These are phyloP conservation scores for Nomia melanderi DNA, from an alignment of 1,140 invertebrate genomes.

Conservation along the genomic window DNA sequence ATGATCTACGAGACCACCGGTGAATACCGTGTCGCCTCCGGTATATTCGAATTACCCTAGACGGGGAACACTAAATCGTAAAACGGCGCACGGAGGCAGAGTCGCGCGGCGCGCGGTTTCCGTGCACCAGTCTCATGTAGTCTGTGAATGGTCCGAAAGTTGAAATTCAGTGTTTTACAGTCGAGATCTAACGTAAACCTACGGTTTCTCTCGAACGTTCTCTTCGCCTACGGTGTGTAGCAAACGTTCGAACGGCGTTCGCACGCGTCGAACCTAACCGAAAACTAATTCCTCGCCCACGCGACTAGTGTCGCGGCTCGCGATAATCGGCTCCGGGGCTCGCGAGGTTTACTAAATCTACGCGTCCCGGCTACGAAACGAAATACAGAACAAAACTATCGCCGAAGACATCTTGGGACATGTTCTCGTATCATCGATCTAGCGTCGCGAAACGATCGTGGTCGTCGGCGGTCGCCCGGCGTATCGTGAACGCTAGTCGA, in stretches of 20 bases:
- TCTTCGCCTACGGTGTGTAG: conserved; percentile 11
- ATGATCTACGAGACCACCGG: conserved; percentile 17
- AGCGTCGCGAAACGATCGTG: conserved; percentile 11
- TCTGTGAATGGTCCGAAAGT: conserved; percentile 53
- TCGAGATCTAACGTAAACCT: conserved; percentile 41
- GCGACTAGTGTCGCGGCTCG: not conserved
- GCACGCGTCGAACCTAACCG: conserved; percentile 18
- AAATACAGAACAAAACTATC: conserved; percentile 5
- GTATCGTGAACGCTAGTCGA: not conserved
- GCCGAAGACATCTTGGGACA: not conserved
- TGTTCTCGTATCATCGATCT: not conserved
- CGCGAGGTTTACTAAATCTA: conserved; percentile 28
- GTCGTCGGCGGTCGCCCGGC: no score
- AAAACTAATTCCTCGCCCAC: not conserved
- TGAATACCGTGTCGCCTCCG: conserved; percentile 17
- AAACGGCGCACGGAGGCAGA: conserved; percentile 70
- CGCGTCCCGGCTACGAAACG: not conserved
- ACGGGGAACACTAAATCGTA: conserved; percentile 45
- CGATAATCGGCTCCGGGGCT: not conserved
- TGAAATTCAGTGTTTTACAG: conserved; percentile 41
- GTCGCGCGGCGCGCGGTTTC: conserved; percentile 31
- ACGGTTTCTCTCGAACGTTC: not conserved
- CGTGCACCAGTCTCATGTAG: conserved; percentile 34
- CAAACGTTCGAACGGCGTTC: conserved; percentile 23
- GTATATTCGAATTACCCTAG: conserved; percentile 34